phyloP scores from a whole-genome alignment of 2,888 invertebrate genomes.

The Apotomis capreana region DNA sequence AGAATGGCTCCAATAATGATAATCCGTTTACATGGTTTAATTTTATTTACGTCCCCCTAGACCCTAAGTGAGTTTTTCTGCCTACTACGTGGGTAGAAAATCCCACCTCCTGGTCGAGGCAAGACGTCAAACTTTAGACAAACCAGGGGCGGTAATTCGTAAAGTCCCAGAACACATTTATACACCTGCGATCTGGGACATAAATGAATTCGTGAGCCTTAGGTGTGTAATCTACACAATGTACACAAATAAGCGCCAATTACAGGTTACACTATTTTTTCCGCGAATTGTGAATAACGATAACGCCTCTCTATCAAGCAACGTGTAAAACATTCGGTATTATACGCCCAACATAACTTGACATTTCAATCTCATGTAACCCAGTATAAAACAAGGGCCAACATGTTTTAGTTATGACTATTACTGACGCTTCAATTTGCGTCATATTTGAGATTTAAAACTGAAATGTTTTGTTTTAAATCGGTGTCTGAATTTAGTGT shows the following conservation, averaged over 20 bases:
- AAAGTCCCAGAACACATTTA: too few relatives aligned
- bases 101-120: too few relatives aligned
- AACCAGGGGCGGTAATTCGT: too few relatives aligned
- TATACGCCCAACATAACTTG: neutral
- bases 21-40: too few relatives aligned
- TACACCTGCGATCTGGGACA: too few relatives aligned
- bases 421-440: slow-evolving; percentile 25
- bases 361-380: neutral
- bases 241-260: neutral
- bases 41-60: too few relatives aligned
- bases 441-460: slow-evolving; percentile 25
- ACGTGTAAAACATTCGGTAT: slow-evolving; percentile 5
- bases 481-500: slow-evolving; percentile 13
- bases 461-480: slow-evolving; percentile 28
- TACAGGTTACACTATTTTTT: neutral
- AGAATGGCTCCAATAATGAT: too few relatives aligned
- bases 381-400: neutral
- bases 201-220: neutral
- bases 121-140: too few relatives aligned
- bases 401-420: neutral
- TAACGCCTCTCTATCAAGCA: neutral
- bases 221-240: too few relatives aligned
- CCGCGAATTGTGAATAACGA: neutral
- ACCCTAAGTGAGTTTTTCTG: too few relatives aligned
- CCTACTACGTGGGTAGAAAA: too few relatives aligned